A percentile compares a stretch with the other conserved stretches of the same genome.
Conservation (phyloP, 2,113 vertebrate species). For the Cryptomyrus ogoouensis region DNA sequence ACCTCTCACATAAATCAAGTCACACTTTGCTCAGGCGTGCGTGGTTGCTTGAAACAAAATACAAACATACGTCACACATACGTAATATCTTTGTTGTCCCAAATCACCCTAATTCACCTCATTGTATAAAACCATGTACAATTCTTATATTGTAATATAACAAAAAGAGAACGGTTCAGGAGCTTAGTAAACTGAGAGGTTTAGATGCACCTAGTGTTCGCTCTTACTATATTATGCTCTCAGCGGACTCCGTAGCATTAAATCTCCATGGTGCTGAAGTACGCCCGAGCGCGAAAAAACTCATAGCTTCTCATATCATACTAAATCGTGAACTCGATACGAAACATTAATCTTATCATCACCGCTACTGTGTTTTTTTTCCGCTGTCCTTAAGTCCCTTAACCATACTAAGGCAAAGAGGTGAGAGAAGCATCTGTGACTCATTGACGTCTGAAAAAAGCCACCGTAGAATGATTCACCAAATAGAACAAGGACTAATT, state of each 20-base stretch:
- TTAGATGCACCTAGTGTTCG: not conserved
- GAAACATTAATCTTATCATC: not conserved
- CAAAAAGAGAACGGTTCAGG: not conserved
- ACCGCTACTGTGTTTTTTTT: not conserved
- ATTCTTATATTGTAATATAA: not conserved
- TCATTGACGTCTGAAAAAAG: not conserved
- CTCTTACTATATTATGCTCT: not conserved
- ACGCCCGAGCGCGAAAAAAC: not conserved
- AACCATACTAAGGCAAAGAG: not conserved
- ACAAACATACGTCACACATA: too few relatives aligned
- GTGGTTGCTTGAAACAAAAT: too few relatives aligned
- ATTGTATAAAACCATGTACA: not conserved
- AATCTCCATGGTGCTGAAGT: not conserved
- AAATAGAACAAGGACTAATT: not conserved
- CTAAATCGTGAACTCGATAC: not conserved
- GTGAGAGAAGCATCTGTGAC: slow-evolving; percentile 1
- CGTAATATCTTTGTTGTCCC: not conserved
- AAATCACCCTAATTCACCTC: not conserved
- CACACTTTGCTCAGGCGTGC: not conserved
- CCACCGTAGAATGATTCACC: slow-evolving; percentile 7
- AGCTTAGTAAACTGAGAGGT: not conserved
- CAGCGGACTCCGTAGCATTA: not conserved
- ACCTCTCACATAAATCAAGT: not conserved
- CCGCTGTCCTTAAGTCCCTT: not conserved
- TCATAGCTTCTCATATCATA: not conserved